Base-by-base conservation (phyloP, 2,797 vertebrate genomes). In the Pipistrellus nathusii region DNA sequence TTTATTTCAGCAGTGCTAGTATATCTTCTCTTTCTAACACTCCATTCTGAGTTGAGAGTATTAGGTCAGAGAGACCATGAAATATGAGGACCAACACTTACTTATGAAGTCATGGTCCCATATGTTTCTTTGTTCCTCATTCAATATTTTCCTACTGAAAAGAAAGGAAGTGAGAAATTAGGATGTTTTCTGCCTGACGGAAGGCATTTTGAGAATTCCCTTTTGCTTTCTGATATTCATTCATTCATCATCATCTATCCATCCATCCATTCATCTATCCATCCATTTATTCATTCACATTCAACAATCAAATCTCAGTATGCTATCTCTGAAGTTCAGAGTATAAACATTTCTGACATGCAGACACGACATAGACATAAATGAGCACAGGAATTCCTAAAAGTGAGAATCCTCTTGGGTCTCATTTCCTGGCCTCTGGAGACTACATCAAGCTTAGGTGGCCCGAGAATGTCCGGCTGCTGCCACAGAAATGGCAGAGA, bases 141-240 rank as follows among this genome's bases (percentile, higher is more conserved):
- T 72, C 15, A 69, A 38, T 78, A 69, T 44, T 92, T 94, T 30
- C 13, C 75, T 66, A 44, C 35, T 75, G 83, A 72, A 93, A 81
- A 44, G 71, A 25, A 30, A 87, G 41, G 21, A 55, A 88, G 32
- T 41, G 59, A 48, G 9, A 85, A 78, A 53, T 68, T 35, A 53
- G 25, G 8, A 13, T 57, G 35, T 41, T 10, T 92, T 93, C 48
- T 92, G 32, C 11, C 44, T 55, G 14, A 55, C 75, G 2, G 46
- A 30, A 66, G n/a, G 27, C 20, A 80, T 53, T 59, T 88, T 46
- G 17, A 83, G 20, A 59, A 66, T 32, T 78, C 17, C 1, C 7
- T 92, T 78, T 82, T 80, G 21, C 13, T 91, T 85, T 55, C n/a
- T 93, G 57, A 66, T 48, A 76, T 25, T 75, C 75, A 18, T 77